phyloP scores from a whole-genome alignment of 2,888 invertebrate genomes.

The Apantesis nais region DNA sequence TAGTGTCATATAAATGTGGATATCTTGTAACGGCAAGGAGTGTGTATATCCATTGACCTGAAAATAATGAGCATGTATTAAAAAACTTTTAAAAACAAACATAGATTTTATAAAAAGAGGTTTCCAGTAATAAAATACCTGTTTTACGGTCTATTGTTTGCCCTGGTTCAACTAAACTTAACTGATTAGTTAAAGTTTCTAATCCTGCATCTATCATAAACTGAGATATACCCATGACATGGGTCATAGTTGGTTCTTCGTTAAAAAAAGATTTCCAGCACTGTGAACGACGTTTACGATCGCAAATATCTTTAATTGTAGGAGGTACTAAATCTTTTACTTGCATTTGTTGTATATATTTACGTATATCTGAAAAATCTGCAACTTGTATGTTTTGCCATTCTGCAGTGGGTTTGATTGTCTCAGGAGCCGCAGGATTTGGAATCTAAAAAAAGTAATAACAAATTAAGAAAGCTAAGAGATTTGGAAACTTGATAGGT shows the following conservation, averaged over 20 bases:
- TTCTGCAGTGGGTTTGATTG: conserved; percentile 78
- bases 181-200: conserved; percentile 59
- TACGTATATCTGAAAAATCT: conserved; percentile 88
- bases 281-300: conserved; percentile 47
- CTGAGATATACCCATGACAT: conserved; percentile 66
- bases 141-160: conserved; percentile 67
- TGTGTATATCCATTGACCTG: conserved; percentile 90
- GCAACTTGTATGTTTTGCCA: conserved; percentile 90
- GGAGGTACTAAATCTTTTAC: conserved; percentile 53
- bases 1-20: conserved; percentile 89
- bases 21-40: conserved; percentile 87
- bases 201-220: conserved; percentile 63
- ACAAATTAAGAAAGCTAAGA: not conserved
- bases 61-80: conserved; percentile 33
- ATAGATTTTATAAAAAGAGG: too few species aligned
- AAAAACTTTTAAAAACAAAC: not conserved
- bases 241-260: conserved; percentile 68
- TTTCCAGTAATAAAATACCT: conserved; percentile 55
- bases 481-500: not conserved
- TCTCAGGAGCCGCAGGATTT: conserved; percentile 60
- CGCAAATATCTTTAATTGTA: conserved; percentile 51
- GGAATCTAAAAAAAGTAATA: conserved; percentile 49
- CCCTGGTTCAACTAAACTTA: conserved; percentile 63
- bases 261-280: conserved; percentile 67
- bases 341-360: conserved; percentile 76